Conservation (phyloP, 2,797 vertebrate species). For the Sebastes umbrosus region DNA sequence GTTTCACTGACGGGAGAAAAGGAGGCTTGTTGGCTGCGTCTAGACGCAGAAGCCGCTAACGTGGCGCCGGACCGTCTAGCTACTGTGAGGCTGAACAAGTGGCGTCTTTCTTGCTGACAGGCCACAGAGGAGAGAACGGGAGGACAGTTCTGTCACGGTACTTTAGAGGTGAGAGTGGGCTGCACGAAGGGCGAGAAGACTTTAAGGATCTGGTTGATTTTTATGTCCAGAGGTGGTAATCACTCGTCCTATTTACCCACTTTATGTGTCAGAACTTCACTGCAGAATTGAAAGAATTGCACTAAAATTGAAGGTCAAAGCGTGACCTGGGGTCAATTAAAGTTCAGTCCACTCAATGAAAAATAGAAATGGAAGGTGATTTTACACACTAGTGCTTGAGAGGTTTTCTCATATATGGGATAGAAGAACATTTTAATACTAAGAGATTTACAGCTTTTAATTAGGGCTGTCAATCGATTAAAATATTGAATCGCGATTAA, state of each 20-base stretch:
- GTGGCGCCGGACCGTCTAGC: constrained; percentile 73
- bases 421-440: neutral
- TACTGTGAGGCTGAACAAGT: constrained; percentile 43
- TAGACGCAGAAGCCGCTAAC: constrained; percentile 49
- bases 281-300: neutral
- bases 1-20: constrained; percentile 41
- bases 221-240: neutral
- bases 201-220: constrained; percentile 5
- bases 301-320: neutral
- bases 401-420: neutral
- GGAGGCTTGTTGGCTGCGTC: constrained; percentile 49
- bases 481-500: too few relatives aligned
- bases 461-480: neutral
- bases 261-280: constrained; percentile 1
- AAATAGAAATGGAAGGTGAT: constrained; percentile 20
- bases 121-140: constrained; percentile 27
- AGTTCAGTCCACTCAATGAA: constrained; percentile 35
- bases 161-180: constrained; percentile 15
- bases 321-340: constrained; percentile 1
- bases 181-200: neutral
- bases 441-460: constrained; percentile 8
- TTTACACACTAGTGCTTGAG: neutral
- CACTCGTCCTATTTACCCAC: neutral
- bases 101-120: constrained; percentile 50
- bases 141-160: constrained; percentile 36